Evolutionary conservation across 1,140 invertebrate species (phyloP).

Genomic region (Colletes latitarsis): DNA sequence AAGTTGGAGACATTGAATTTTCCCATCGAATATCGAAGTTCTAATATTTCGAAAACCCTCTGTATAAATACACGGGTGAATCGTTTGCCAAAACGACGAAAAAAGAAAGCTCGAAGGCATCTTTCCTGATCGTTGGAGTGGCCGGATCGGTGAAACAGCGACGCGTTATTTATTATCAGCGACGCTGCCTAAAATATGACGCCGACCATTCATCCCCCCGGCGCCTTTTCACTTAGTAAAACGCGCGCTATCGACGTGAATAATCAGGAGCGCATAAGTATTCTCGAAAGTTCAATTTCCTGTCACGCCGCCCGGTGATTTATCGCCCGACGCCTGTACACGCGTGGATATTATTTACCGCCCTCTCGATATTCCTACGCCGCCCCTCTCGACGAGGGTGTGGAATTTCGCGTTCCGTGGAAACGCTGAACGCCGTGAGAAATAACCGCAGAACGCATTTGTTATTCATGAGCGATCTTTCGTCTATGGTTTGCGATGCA

Average conservation of each 20-base stretch:
- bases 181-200: conserved; percentile 51
- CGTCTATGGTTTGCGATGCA: background rate
- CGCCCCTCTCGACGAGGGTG: conserved; percentile 22
- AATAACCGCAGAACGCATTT: conserved; percentile 43
- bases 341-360: conserved; percentile 66
- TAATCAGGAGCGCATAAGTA: conserved; percentile 67
- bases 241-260: conserved; percentile 58
- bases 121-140: background rate
- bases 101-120: background rate
- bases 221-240: conserved; percentile 44
- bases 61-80: background rate
- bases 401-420: conserved; percentile 42
- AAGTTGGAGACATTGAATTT: no score
- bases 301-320: conserved; percentile 58
- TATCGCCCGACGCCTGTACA: conserved; percentile 59
- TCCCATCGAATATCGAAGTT: no score
- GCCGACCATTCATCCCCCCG: conserved; percentile 1
- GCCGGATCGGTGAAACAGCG: conserved; percentile 29
- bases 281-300: conserved; percentile 69
- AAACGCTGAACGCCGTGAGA: conserved; percentile 43
- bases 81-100: background rate
- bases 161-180: conserved; percentile 56
- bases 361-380: conserved; percentile 48
- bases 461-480: conserved; percentile 36
- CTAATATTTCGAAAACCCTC: no score